phyloP scores from a whole-genome alignment of 2,113 vertebrate genomes.

The Coreoperca whiteheadi region DNA sequence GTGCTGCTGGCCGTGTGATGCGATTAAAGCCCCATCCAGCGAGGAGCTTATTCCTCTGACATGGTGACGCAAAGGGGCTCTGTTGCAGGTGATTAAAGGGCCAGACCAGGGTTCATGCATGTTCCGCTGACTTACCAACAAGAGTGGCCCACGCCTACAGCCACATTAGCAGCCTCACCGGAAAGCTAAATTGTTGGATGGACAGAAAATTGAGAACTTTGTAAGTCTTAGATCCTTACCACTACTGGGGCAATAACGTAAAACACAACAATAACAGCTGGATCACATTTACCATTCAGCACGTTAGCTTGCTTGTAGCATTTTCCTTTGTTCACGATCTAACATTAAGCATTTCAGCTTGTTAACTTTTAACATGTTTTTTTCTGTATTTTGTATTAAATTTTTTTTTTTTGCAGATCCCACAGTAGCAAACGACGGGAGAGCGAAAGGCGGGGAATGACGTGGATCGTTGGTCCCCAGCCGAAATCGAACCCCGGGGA shows the following conservation, averaged over 20 bases:
- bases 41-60: not conserved
- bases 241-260: no score
- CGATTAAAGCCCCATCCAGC: constrained; percentile 25
- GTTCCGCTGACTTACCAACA: not conserved
- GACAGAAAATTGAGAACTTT: not conserved
- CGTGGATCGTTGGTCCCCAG: no score
- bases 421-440: not conserved
- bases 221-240: not conserved
- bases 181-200: not conserved
- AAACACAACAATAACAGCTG: not conserved
- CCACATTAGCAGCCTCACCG: no score
- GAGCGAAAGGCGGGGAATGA: not conserved
- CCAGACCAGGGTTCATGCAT: not conserved
- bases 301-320: not conserved
- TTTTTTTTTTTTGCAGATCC: no score
- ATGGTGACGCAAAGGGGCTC: not conserved
- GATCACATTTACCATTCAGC: not conserved
- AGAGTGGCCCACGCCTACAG: not conserved
- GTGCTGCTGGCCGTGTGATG: constrained; percentile 44
- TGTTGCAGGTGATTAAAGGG: not conserved
- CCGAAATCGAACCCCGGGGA: not conserved
- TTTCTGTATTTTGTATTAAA: no score
- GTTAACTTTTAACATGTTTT: no score
- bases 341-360: not conserved
- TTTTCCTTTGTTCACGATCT: no score